These are phyloP conservation scores for Acrobasis repandana DNA, from an alignment of 2,888 invertebrate species.

Conservation along the genomic window DNA sequence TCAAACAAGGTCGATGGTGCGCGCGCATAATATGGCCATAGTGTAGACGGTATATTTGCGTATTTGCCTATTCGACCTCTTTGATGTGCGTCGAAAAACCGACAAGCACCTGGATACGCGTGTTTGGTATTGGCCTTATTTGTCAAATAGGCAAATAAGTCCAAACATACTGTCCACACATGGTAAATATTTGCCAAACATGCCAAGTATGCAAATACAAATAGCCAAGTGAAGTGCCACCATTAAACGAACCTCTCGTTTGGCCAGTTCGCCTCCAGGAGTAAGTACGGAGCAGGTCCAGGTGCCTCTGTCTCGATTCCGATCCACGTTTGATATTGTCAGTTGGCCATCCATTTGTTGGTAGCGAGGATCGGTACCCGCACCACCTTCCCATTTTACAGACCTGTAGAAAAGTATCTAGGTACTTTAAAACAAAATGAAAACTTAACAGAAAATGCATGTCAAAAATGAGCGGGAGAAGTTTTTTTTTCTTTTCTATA, in stretches of 20 bases:
- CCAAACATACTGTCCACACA: too few species aligned
- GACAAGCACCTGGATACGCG: too few species aligned
- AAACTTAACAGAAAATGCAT: background rate
- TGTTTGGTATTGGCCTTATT: too few species aligned
- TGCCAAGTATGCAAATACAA: background rate
- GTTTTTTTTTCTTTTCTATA: too few species aligned
- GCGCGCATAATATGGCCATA: too few species aligned
- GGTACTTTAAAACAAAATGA: background rate
- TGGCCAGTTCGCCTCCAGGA: constrained; percentile 88
- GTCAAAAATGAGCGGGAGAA: too few species aligned
- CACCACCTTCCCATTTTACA: constrained; percentile 86
- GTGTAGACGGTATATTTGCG: too few species aligned
- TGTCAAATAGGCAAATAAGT: too few species aligned
- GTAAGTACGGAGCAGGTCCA: constrained; percentile 91
- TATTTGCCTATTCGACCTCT: too few species aligned
- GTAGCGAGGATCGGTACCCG: constrained; percentile 75
- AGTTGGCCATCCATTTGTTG: constrained; percentile 82
- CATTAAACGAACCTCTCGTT: constrained; percentile 84
- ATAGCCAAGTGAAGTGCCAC: background rate
- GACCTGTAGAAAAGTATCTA: constrained; percentile 54
- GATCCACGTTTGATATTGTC: constrained; percentile 84
- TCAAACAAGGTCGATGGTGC: too few species aligned
- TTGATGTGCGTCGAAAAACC: too few species aligned
- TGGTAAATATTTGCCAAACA: too few species aligned
- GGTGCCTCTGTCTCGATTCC: constrained; percentile 87